Percentiles rank a stretch among this genome's conserved stretches.
Evolutionary conservation across 92 coral and sea anemone genomes (phyloP).

Genomic region (Phenganax stokvisi): DNA sequence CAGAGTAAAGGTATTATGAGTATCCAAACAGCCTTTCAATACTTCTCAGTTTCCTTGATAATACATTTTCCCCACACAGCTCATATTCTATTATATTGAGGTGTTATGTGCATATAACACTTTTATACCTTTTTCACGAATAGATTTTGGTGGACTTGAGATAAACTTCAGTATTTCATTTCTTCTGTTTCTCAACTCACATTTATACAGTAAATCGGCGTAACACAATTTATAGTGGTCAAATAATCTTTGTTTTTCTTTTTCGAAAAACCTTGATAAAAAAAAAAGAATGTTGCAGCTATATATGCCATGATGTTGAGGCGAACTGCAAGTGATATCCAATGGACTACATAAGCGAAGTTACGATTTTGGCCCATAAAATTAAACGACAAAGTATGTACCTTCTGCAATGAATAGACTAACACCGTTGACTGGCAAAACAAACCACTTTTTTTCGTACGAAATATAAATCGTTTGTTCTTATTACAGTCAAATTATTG

Average conservation of each 20-base stretch:
- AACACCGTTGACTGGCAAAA: no score
- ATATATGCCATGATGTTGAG: neutral
- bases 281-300: neutral
- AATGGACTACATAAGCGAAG: no score
- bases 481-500: no score
- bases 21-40: no score
- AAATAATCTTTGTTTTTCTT: conserved; percentile 55
- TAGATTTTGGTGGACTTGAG: conserved; percentile 58
- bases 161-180: conserved; percentile 79
- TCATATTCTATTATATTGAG: neutral
- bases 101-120: neutral
- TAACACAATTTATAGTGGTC: conserved; percentile 84
- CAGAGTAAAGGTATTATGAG: no score
- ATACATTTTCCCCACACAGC: neutral
- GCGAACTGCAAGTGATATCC: no score
- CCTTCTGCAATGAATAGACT: neutral
- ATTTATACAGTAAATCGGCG: conserved; percentile 86
- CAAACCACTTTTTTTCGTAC: no score
- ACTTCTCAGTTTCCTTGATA: no score
- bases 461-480: no score
- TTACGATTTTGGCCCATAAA: no score
- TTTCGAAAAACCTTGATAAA: conserved; percentile 58
- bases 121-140: conserved; percentile 14
- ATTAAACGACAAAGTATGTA: neutral
- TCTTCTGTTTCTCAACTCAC: conserved; percentile 80